Conservation (phyloP, 1,140 invertebrate genomes). For the Drosophila rufa region DNA sequence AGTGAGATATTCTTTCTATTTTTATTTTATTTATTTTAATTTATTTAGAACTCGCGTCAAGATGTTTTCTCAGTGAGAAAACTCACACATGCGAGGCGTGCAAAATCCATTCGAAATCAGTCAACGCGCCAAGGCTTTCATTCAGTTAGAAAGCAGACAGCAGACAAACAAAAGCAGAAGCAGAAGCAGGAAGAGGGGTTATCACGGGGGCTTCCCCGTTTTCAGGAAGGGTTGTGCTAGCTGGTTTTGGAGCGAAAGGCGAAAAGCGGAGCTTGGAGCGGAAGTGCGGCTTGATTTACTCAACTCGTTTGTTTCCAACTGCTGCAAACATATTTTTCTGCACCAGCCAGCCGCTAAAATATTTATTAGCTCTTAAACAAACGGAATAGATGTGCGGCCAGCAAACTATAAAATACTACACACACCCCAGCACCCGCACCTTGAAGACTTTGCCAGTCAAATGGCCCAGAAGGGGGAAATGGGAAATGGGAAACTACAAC, state of each 20-base stretch:
- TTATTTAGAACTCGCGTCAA: not conserved
- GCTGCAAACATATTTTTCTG: conserved; percentile 31
- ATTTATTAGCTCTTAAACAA: conserved; percentile 64
- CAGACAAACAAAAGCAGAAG: conserved; percentile 51
- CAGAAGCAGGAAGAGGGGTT: conserved; percentile 26
- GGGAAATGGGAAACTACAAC: conserved; percentile 19
- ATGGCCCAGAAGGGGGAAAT: conserved; percentile 28
- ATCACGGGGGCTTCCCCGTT: conserved; percentile 3
- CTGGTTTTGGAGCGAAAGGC: not conserved
- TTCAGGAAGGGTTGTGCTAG: conserved; percentile 7
- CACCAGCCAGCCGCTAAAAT: conserved; percentile 46
- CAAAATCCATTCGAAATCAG: conserved; percentile 81
- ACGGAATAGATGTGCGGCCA: conserved; percentile 49
- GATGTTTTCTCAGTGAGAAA: conserved; percentile 12
- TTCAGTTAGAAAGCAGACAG: conserved; percentile 76
- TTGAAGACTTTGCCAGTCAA: conserved; percentile 31
- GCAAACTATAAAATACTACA: conserved; percentile 13
- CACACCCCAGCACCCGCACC: not conserved
- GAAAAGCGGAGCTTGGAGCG: conserved; percentile 67
- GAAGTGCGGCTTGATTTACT: conserved; percentile 83
- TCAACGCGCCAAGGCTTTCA: conserved; percentile 80
- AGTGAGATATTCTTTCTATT: no score
- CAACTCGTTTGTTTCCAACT: conserved; percentile 75
- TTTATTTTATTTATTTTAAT: no score
- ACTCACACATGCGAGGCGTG: conserved; percentile 34